Base-by-base conservation (phyloP, 2,888 invertebrate species). In the Cabera pusaria region DNA sequence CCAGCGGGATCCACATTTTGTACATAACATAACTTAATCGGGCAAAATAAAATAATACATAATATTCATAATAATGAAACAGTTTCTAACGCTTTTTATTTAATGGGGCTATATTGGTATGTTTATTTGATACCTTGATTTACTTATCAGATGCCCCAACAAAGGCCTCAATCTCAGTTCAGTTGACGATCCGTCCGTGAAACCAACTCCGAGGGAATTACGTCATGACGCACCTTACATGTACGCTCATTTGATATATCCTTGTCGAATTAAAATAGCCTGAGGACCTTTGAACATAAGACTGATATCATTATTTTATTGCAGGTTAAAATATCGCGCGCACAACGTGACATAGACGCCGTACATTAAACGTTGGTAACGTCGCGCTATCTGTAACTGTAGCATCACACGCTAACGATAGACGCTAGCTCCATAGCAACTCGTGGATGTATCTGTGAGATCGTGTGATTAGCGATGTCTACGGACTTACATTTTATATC, bases 321-420 rank as follows among this genome's bases (percentile, higher is more conserved):
- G 5, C 75, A 88, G 87, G 94, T 97, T 40, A 98, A 98, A 90
- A 97, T 96, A 78, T 98, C 98, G 19, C 92, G 97, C 61, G 98
- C 98, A 35, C 98, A 98, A 85, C 92, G 98, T 55, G 97, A 97
- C 77, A 98, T 98, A 73, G 97, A 98, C 79, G 92, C 92, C 51
- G 92, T 92, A 56, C 92, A 91, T 74, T 92, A 79, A 80, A 5
- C 17, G 4, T 43, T 40, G 34, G 27, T 19, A 25, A 27, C 38
- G 28, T 33, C 28, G 31, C 28, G 14, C 14, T 14, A n/a, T 14
- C 4, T 14, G 4, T 34, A 34, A 25, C 12, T 44, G 12, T n/a
- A n/a, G n/a, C n/a, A n/a, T n/a, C n/a, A n/a, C n/a, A n/a, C n/a
- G n/a, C n/a, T n/a, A n/a, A n/a, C n/a, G n/a, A n/a, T n/a, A n/a